Conservation (phyloP, 1,140 invertebrate genomes). For the Drosophila micromelanica region DNA sequence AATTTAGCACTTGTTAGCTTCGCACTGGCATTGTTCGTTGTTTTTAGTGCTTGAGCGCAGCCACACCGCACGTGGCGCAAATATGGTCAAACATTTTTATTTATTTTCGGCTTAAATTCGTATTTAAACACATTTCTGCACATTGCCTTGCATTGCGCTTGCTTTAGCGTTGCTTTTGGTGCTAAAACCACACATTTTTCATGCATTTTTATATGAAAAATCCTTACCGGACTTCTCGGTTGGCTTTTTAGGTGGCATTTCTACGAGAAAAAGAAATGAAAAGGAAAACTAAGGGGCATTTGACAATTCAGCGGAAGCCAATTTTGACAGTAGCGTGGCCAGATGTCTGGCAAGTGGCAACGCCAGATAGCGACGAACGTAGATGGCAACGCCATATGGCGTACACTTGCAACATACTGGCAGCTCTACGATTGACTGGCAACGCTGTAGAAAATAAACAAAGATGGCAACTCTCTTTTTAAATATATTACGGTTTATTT, state of each 20-base stretch:
- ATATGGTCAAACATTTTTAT: conserved; percentile 23
- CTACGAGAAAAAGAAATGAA: conserved; percentile 85
- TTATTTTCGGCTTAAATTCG: conserved; percentile 47
- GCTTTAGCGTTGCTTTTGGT: conserved; percentile 45
- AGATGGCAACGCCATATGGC: background rate
- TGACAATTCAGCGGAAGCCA: conserved; percentile 79
- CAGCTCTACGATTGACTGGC: background rate
- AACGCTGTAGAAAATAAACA: background rate
- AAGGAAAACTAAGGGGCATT: conserved; percentile 76
- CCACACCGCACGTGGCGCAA: conserved; percentile 70
- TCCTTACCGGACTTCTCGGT: conserved; percentile 88
- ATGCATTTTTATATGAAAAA: conserved; percentile 70
- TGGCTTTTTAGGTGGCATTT: conserved; percentile 89
- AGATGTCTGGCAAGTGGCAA: conserved; percentile 39
- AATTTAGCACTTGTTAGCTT: background rate
- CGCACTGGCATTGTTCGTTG: conserved; percentile 6
- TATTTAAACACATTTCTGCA: conserved; percentile 20
- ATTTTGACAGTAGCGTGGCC: conserved; percentile 60
- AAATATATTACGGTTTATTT: background rate
- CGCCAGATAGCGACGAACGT: background rate
- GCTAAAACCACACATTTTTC: conserved; percentile 46
- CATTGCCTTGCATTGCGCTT: conserved; percentile 10
- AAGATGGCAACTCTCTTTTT: conserved; percentile 10
- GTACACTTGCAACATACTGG: background rate
- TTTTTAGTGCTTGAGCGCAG: conserved; percentile 10